Percentiles rank a stretch among this genome's conserved stretches.
phyloP scores from a whole-genome alignment of 64 coral and sea anemone genomes.

The Porites australiensis region DNA sequence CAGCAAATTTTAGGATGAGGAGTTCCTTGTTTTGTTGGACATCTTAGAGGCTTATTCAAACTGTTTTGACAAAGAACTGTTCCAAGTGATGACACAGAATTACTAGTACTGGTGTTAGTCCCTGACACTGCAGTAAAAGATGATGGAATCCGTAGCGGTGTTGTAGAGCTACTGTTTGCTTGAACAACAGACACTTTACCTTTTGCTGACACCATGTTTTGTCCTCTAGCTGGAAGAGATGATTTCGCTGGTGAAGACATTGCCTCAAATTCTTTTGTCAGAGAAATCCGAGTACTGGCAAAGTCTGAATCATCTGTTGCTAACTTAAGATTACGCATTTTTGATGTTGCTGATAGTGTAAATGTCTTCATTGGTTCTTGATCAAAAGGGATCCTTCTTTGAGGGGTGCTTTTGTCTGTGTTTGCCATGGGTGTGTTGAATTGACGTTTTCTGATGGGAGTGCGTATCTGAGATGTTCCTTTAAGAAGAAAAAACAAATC shows the following conservation, averaged over 20 bases:
- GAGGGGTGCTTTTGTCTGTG: neutral
- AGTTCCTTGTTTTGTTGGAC: neutral
- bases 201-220: neutral
- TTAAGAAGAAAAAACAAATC: neutral
- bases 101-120: neutral
- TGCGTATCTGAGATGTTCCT: conserved; percentile 22
- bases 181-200: neutral
- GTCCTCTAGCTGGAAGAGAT: neutral
- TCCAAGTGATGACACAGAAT: conserved; percentile 13
- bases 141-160: conserved; percentile 4
- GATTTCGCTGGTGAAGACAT: neutral
- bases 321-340: neutral
- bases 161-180: neutral
- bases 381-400: neutral
- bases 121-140: neutral
- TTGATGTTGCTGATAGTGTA: neutral
- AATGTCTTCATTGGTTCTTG: neutral
- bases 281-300: neutral
- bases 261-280: conserved; percentile 37
- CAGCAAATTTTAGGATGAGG: conserved; percentile 9
- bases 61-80: neutral
- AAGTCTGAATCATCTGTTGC: neutral
- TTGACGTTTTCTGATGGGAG: conserved; percentile 34
- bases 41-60: conserved; percentile 3
- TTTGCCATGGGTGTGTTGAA: conserved; percentile 20